Evolutionary conservation across 1,140 invertebrate genomes (phyloP), one percentile per base, ranked within the genome.

Genomic region (silkworm (Bombyx mori)): DNA sequence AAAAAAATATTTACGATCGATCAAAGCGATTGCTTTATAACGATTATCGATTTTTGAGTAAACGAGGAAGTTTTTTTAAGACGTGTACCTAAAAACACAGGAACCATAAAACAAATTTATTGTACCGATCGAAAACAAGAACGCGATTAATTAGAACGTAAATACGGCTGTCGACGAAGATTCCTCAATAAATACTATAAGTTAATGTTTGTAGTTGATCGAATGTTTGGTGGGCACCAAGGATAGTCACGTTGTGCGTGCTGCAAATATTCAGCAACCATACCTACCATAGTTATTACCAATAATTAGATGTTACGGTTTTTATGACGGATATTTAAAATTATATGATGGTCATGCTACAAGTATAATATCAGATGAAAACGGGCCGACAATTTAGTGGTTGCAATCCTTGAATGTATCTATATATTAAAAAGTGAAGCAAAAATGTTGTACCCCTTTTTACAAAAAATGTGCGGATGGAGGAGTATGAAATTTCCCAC

Each of bases 201-300:
- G 65, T 69, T 70, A 68, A 77, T 69, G 75, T 65, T 58, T 56
- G 22, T 6, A 43, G 63, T 49, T 77, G 69, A 77, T 63, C 48
- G 53, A 58, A 60, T 65, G 62, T 65, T 54, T 58, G 59, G 57
- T 57, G 53, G 48, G 61, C 55, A 35, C 50, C 66, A 72, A 72
- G 62, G 72, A 70, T 60, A 58, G 66, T 76, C 72, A 76, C 70
- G 77, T 63, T 63, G 56, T 68, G 66, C 77, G 73, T 79, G 75
- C 63, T 65, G 63, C 57, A 69, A 53, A 65, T 60, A 72, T 72
- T 72, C 61, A 57, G 61, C 26, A 35, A 1, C 26, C 26, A 35
- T 35, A 35, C 26, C 26, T 35, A 35, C 26, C 26, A 35, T 59
- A 63, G 56, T 50, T 51, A 54, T 60, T 62, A 60, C 46, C 56